phyloP scores from a whole-genome alignment of 1,140 invertebrate genomes.

The Cydia amplana region DNA sequence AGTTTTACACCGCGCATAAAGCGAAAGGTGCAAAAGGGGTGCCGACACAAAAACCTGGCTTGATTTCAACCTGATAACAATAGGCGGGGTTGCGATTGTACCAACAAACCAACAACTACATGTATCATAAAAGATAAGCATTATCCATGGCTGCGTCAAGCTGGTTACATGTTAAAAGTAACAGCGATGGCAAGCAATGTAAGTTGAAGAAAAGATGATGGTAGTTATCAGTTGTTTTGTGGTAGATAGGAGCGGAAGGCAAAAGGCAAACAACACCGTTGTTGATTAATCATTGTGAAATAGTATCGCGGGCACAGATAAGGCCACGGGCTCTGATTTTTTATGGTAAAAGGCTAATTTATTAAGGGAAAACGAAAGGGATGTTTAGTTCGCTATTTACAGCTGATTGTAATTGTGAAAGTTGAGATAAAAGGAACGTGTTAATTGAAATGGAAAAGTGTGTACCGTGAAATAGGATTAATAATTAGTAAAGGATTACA shows the following conservation, averaged over 20 bases:
- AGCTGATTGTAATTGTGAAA: not conserved
- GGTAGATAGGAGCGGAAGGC: slow-evolving; percentile 41
- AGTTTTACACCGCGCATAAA: slow-evolving; percentile 26
- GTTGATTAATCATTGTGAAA: slow-evolving; percentile 64
- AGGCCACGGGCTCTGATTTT: slow-evolving; percentile 43
- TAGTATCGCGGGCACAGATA: slow-evolving; percentile 45
- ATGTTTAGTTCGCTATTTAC: slow-evolving; percentile 19
- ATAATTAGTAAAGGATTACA: no score
- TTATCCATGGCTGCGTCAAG: slow-evolving; percentile 33
- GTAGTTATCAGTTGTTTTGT: slow-evolving; percentile 50
- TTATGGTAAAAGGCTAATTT: slow-evolving; percentile 51
- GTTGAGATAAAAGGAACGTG: slow-evolving; percentile 36
- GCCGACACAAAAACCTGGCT: slow-evolving; percentile 27
- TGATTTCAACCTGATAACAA: slow-evolving; percentile 31
- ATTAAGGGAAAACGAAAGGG: slow-evolving; percentile 34
- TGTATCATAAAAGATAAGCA: not conserved
- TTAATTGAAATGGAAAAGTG: not conserved
- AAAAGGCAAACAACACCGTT: slow-evolving; percentile 54
- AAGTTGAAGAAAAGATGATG: not conserved
- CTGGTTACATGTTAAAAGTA: not conserved
- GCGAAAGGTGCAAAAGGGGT: slow-evolving; percentile 26
- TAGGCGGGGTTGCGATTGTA: slow-evolving; percentile 24
- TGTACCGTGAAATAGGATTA: no score
- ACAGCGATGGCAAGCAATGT: slow-evolving; percentile 32
- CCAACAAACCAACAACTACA: not conserved